A percentile compares a stretch with the other conserved stretches of the same genome.
These are phyloP conservation scores for Lophius piscatorius DNA, from an alignment of 2,113 vertebrate genomes.

Conservation along the genomic window DNA sequence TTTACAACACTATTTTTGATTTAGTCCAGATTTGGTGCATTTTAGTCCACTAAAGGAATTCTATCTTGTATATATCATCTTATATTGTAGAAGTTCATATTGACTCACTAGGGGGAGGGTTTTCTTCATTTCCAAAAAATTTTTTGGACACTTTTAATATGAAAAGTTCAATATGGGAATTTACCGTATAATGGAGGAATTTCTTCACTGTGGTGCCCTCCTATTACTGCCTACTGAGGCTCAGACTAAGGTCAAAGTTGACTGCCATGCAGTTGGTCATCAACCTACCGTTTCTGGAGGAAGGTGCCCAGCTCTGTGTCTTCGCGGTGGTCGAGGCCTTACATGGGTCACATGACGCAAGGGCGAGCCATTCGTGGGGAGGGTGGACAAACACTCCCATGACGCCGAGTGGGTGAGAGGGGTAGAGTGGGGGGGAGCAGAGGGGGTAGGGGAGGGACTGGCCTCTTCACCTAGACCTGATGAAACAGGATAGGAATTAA, in stretches of 20 bases:
- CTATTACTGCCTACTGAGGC: neutral
- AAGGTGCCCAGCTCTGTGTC: conserved; percentile 75
- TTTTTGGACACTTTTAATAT: no score
- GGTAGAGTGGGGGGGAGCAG: conserved; percentile 76
- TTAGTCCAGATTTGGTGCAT: no score
- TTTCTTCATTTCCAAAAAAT: no score
- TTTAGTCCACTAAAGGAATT: no score
- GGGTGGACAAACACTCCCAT: conserved; percentile 87
- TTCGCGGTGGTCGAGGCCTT: conserved; percentile 86
- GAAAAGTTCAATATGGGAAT: no score
- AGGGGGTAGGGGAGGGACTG: conserved; percentile 78
- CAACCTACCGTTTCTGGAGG: conserved; percentile 76
- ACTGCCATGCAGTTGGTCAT: neutral
- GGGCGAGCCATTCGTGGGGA: conserved; percentile 89
- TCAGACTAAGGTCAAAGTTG: conserved; percentile 10
- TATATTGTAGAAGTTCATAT: no score
- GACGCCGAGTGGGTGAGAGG: conserved; percentile 84
- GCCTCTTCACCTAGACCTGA: conserved; percentile 77
- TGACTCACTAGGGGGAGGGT: no score
- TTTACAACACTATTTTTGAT: no score
- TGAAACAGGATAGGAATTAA: conserved; percentile 1
- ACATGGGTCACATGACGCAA: conserved; percentile 88
- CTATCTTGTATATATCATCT: no score
- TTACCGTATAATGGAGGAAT: no score
- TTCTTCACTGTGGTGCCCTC: no score